These are phyloP conservation scores for Rhabditoides inermis DNA, from an alignment of 2,888 invertebrate species.

Conservation along the genomic window DNA sequence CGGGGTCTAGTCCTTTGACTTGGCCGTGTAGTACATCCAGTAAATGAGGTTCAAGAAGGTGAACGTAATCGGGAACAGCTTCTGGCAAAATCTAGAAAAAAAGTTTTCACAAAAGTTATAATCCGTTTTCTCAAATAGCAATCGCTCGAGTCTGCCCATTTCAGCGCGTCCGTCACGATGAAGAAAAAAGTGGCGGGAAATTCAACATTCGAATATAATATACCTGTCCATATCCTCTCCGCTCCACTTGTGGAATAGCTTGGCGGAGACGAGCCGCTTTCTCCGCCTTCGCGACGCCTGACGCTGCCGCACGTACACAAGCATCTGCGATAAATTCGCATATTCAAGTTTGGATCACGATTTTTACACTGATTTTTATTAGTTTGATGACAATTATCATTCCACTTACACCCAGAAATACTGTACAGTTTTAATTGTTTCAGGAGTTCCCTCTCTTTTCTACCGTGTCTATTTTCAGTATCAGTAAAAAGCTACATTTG, in stretches of 20 bases:
- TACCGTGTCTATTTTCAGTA: background rate
- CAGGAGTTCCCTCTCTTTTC: background rate
- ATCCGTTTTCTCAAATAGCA: background rate
- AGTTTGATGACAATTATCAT: background rate
- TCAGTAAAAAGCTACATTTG: no score
- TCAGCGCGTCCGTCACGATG: background rate
- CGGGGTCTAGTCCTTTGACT: constrained; percentile 35
- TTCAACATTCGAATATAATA: background rate
- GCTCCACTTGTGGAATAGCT: constrained; percentile 45
- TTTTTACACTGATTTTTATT: background rate
- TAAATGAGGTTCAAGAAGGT: constrained; percentile 45
- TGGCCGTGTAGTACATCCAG: constrained; percentile 48
- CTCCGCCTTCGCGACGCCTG: constrained; percentile 26
- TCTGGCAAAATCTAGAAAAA: constrained; percentile 46
- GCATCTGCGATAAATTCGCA: no score
- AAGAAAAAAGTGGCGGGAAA: background rate
- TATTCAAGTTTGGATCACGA: no score
- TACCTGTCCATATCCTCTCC: constrained; percentile 49
- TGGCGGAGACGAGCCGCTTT: constrained; percentile 32
- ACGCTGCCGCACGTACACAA: constrained; percentile 24
- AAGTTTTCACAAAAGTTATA: background rate
- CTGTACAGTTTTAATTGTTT: background rate
- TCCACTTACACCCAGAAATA: no score
- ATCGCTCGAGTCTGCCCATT: background rate
- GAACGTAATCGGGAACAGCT: constrained; percentile 48